These are phyloP conservation scores for Pampus argenteus DNA, from an alignment of 2,797 vertebrate genomes.

Conservation along the genomic window DNA sequence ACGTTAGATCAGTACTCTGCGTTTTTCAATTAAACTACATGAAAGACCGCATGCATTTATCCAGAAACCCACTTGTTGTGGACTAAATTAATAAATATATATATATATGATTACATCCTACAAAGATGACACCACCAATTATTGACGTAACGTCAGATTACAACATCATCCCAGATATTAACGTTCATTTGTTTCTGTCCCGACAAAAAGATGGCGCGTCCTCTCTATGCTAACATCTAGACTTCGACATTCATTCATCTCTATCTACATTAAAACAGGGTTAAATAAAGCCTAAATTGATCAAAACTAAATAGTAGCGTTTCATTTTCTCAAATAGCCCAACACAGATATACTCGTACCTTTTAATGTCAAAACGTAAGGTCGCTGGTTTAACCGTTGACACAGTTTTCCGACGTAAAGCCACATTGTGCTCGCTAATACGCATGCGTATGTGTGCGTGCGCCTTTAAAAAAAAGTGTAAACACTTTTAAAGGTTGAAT, in stretches of 20 bases:
- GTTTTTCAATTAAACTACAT: no score
- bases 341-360: conserved; percentile 39
- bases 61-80: background rate
- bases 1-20: no score
- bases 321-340: no score
- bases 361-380: conserved; percentile 31
- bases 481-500: conserved; percentile 36
- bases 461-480: fast-evolving
- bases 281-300: background rate
- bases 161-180: no score
- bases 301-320: fast-evolving
- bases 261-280: background rate
- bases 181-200: background rate
- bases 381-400: background rate
- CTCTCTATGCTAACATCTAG: background rate
- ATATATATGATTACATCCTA: no score
- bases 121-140: background rate
- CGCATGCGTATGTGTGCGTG: no score
- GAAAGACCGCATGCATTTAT: no score
- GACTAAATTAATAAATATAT: fast-evolving
- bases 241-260: background rate
- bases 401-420: fast-evolving
- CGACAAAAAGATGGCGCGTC: no score
- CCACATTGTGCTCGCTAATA: conserved; percentile 50
- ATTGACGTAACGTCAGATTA: no score